Base-by-base conservation (phyloP, 2,888 invertebrate species). In the Chrysomela aeneicollis region DNA sequence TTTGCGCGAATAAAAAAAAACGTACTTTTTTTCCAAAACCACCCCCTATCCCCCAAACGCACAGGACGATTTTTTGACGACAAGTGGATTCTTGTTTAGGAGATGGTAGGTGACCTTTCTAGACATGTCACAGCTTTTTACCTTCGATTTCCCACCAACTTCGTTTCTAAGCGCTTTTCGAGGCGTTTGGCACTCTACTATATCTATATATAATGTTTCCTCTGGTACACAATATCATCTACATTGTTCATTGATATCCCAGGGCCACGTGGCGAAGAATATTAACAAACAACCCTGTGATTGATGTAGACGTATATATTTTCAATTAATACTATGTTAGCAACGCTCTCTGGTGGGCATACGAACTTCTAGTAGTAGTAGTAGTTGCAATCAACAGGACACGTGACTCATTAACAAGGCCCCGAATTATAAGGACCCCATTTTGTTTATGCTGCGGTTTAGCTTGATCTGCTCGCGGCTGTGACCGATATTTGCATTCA, bases 401-500 rank as follows among this genome's bases (percentile, higher is more conserved):
- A 42, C 42, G 42, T 42, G 42, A 42, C 42, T 42, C 12, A 42
- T 42, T 42, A 42, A 42, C 42, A 15, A 42, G 15, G 35, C 8
- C 15, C 42, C 42, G 2, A n/a, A 15, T 15, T 15, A 42, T 3
- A 2, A 42, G 15, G 6, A 6, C 26, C 6, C 26, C 10, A 9
- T 35, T n/a, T n/a, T n/a, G n/a, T n/a, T n/a, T n/a, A n/a, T 26
- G 26, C 26, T 26, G 4, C 6, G 4, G 26, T 26, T 26, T 5
- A 5, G 6, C 6, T 26, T 26, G 26, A n/a, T n/a, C n/a, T 26
- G 6, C 26, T 42, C 42, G 42, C 2, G 42, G 15, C 42, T 2
- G 1, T 15, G 42, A 42, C 15, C 42, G 42, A 42, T 42, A 42
- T 42, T 42, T 42, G 42, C 42, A 42, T 42, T 42, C 42, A 42